phyloP scores from a whole-genome alignment of 2,888 invertebrate genomes.

The Sthenelais limicola region DNA sequence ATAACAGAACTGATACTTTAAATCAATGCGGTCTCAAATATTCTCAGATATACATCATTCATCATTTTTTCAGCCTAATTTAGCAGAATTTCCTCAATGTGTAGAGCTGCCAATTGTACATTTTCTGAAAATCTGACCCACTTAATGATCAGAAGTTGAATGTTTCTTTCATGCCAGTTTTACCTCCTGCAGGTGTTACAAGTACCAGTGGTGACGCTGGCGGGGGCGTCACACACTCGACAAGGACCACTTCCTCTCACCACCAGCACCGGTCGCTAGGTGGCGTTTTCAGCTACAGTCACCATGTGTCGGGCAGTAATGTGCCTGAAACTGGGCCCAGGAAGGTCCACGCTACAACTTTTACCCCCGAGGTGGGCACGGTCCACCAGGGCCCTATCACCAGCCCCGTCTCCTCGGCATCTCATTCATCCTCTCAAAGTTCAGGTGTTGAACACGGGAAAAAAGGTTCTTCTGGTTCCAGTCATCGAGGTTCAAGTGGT shows the following conservation, averaged over 20 bases:
- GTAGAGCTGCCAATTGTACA: no score
- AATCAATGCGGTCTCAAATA: no score
- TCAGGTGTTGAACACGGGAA: no score
- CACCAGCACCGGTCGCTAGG: constrained; percentile 9
- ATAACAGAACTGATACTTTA: no score
- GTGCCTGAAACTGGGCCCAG: constrained; percentile 39
- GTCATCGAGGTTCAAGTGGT: no score
- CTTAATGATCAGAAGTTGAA: no score
- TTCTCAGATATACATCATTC: no score
- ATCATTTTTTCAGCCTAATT: not conserved
- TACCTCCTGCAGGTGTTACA: constrained; percentile 22
- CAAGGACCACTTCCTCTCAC: not conserved
- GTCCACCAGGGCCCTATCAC: constrained; percentile 44
- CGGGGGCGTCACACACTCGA: not conserved
- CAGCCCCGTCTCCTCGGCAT: not conserved
- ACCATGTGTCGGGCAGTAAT: not conserved
- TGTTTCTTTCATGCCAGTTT: no score
- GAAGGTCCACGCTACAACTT: constrained; percentile 64
- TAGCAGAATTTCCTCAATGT: not conserved
- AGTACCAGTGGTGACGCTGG: constrained; percentile 10
- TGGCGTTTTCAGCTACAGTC: constrained; percentile 6
- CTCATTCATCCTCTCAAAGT: no score
- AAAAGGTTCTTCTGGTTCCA: no score
- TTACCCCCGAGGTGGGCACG: constrained; percentile 64
- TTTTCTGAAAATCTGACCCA: no score